phyloP scores from a whole-genome alignment of 2,113 vertebrate species.

The Melanocharis versteri region DNA sequence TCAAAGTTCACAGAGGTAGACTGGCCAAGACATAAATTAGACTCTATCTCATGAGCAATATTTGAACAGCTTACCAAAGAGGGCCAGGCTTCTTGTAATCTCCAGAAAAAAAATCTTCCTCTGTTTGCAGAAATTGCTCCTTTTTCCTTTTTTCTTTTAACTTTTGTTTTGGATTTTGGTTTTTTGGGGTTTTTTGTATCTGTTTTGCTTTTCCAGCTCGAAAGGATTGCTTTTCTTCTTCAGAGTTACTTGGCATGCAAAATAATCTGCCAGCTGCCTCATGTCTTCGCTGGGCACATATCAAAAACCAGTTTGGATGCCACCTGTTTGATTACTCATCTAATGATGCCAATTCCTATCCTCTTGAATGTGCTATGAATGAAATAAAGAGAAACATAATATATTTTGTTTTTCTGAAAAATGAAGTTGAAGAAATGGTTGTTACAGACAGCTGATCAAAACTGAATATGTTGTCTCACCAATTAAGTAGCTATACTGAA shows the following conservation, averaged over 20 bases:
- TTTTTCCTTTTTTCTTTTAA: fast-evolving
- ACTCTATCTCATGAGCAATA: not conserved
- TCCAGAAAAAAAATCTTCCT: not conserved
- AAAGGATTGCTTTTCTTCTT: not conserved
- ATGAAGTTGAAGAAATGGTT: not conserved
- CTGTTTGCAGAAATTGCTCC: not conserved
- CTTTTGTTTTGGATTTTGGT: no score
- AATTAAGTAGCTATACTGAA: not conserved
- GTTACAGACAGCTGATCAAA: not conserved
- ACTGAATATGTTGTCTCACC: not conserved
- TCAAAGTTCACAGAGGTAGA: not conserved
- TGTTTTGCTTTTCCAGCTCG: not conserved
- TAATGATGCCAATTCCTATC: not conserved
- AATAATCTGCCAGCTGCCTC: constrained; percentile 32
- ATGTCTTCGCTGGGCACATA: not conserved
- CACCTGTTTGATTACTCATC: constrained; percentile 54
- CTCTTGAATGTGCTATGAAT: not conserved
- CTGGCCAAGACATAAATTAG: not conserved
- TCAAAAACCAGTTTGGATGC: not conserved
- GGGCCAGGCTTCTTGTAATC: not conserved
- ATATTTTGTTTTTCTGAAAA: not conserved
- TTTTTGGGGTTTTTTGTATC: not conserved
- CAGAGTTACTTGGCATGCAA: constrained; percentile 25
- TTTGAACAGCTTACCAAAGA: not conserved
- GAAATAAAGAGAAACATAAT: not conserved